Base-by-base conservation (phyloP, 2,113 vertebrate genomes). In the Chionomys nivalis region DNA sequence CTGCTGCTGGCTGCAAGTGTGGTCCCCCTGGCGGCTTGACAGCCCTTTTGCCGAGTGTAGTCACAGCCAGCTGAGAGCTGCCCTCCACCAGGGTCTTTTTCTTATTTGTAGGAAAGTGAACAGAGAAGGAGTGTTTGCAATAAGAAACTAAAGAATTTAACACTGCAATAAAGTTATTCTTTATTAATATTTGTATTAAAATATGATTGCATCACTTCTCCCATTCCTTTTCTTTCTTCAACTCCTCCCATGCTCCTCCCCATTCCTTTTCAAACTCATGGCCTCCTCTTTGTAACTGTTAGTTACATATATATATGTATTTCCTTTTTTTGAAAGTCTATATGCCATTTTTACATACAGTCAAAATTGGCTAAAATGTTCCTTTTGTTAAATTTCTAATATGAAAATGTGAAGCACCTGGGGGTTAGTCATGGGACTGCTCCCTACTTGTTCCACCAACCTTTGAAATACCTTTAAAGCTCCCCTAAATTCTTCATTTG, bases 401-500 rank as follows among this genome's bases (percentile, higher is more conserved):
- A 42, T 70, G 42, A 76, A 87, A 76, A n/a, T 52, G 14, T 52
- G 13, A 42, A 13, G 24, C 23, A 3, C 1, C 47, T 49, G 19
- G 65, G 14, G 82, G 87, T 52, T 8, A 7, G 33, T 5, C 5
- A 1, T 3, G 2, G 3, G 1, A 36, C 49, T 75, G 42, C 68
- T 88, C 9, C 42, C 47, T 58, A 16, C 28, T 24, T 5, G 23
- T 65, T 1, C 81, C 75, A 24, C 24, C 52, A 61, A 21, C 28
- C 5, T 82, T 93, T 65, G 33, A 19, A 68, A 77, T 4, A 10
- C n/a, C 16, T 44, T 13, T 89, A 23, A 9, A 13, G 23, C 17
- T 87, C 44, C 36, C 78, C 61, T 63, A 39, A 92, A 36, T 17
- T 95, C 86, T 73, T 93, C 39, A 87, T 95, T 87, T 95, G 92